phyloP scores from a whole-genome alignment of 2,797 vertebrate species.

The Chelidonichthys spinosus region DNA sequence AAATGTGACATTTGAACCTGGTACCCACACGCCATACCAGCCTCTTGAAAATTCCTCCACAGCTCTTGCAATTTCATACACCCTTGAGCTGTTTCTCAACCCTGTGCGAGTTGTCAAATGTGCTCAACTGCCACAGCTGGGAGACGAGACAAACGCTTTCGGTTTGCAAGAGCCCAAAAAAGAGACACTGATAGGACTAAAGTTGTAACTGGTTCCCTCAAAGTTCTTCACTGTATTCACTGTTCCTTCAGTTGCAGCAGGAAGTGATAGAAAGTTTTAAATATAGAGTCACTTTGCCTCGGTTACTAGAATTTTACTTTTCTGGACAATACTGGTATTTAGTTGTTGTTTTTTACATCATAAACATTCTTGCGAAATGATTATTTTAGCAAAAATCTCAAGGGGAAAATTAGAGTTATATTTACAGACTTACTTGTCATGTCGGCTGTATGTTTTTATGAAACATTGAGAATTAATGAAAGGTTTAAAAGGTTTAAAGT shows the following conservation, averaged over 20 bases:
- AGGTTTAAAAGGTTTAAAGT: neutral
- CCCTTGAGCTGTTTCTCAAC: constrained; percentile 48
- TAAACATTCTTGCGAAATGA: neutral
- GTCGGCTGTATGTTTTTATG: too few relatives aligned
- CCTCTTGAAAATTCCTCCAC: constrained; percentile 35
- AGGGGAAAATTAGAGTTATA: neutral
- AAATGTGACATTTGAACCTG: constrained; percentile 28
- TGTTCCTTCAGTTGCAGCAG: constrained; percentile 7
- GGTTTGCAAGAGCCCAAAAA: constrained; percentile 9
- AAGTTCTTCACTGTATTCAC: constrained; percentile 19
- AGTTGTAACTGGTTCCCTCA: constrained; percentile 18
- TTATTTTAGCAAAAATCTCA: neutral
- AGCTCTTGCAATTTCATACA: constrained; percentile 40
- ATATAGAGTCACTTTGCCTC: neutral
- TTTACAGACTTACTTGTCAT: neutral
- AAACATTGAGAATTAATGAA: too few relatives aligned
- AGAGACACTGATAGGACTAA: constrained; percentile 31
- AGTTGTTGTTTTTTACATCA: neutral
- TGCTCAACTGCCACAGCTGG: constrained; percentile 41
- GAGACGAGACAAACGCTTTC: constrained; percentile 47
- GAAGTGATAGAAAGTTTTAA: neutral
- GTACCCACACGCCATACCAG: constrained; percentile 21
- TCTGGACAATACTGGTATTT: neutral
- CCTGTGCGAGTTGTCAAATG: constrained; percentile 47
- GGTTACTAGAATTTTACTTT: constrained; percentile 10